Evolutionary conservation across 2,113 vertebrate species (phyloP).

Genomic region (Leptosomus discolor): DNA sequence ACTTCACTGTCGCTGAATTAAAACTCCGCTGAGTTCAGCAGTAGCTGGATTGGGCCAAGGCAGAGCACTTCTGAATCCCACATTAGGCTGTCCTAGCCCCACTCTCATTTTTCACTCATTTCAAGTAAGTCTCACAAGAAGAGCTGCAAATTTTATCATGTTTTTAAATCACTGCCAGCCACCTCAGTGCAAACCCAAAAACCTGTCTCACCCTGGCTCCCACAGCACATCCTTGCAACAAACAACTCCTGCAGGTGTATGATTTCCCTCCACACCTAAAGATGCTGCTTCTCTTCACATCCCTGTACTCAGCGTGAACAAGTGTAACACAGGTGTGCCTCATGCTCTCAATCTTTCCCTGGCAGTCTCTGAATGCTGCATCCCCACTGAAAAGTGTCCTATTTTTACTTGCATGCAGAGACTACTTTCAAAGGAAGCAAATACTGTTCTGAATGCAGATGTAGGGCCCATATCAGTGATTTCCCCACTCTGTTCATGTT

Average conservation of each 20-base stretch:
- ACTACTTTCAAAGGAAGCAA: neutral
- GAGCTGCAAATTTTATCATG: neutral
- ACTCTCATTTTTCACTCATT: neutral
- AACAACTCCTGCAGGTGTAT: neutral
- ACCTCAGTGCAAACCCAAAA: neutral
- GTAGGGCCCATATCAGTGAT: neutral
- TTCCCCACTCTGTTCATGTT: neutral
- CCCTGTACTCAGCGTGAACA: neutral
- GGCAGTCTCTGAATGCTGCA: neutral
- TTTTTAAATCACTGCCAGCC: neutral
- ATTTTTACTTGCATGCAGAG: neutral
- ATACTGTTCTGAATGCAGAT: neutral
- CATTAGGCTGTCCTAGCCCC: neutral
- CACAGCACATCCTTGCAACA: neutral
- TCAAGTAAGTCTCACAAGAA: neutral
- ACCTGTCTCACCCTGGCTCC: rapidly evolving
- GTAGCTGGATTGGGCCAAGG: neutral
- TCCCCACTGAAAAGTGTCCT: neutral
- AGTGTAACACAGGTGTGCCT: neutral
- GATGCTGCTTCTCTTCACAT: neutral
- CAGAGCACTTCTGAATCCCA: neutral
- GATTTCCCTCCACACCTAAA: neutral
- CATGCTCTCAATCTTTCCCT: neutral
- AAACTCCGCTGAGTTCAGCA: neutral
- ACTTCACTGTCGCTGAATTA: neutral